Evolutionary conservation across 2,888 invertebrate species (phyloP).

Genomic region (Linyphia triangularis): DNA sequence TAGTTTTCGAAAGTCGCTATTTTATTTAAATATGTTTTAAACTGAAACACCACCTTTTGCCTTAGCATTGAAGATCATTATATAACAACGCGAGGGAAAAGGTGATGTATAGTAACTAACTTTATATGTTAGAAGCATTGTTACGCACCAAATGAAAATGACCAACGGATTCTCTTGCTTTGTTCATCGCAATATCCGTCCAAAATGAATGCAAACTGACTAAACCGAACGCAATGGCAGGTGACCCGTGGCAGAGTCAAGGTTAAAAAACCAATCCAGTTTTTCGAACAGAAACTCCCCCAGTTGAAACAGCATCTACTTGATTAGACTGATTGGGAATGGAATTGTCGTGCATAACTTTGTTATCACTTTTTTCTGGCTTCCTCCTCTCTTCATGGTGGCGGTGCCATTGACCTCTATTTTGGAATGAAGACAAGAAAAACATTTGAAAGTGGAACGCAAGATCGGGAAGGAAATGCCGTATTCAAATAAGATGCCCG

Average conservation of each 20-base stretch:
- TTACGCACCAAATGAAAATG: conserved; percentile 6
- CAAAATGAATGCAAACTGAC: neutral
- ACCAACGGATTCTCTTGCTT: conserved; percentile 13
- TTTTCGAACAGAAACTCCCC: neutral
- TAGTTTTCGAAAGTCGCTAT: too few relatives aligned
- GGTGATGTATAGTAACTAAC: neutral
- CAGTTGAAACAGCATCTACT: neutral
- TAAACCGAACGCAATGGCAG: neutral
- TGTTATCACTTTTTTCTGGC: neutral
- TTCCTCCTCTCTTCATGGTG: neutral
- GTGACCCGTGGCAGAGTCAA: neutral
- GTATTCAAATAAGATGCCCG: too few relatives aligned
- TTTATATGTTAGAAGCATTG: neutral
- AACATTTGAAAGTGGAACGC: too few relatives aligned
- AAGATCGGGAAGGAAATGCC: neutral
- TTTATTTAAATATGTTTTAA: too few relatives aligned
- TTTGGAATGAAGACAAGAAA: neutral
- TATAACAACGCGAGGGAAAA: neutral
- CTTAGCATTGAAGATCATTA: too few relatives aligned
- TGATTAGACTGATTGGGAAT: neutral
- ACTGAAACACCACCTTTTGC: too few relatives aligned
- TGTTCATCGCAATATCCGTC: conserved; percentile 10
- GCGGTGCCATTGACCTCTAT: neutral
- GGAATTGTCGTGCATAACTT: neutral
- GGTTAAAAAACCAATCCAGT: neutral